A percentile compares a stretch with the other conserved stretches of the same genome.
Evolutionary conservation across 1,140 invertebrate species (phyloP).

Genomic region (Drosophila tristis): DNA sequence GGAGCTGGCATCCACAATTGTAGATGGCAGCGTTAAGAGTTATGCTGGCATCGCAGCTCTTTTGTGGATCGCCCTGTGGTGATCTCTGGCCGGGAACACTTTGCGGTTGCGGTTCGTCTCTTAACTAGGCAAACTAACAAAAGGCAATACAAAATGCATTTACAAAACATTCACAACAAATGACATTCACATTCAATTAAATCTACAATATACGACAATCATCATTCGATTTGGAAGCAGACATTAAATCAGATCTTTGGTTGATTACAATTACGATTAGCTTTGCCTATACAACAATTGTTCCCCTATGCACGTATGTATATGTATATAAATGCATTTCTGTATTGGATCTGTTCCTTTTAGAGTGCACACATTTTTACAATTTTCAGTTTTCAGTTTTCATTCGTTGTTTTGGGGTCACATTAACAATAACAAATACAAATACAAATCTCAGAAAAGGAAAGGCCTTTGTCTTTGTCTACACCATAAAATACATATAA

Average conservation of each 20-base stretch:
- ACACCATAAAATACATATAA: constrained; percentile 10
- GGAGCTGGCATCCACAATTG: constrained; percentile 31
- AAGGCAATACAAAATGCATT: constrained; percentile 35
- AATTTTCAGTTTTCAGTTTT: constrained; percentile 18
- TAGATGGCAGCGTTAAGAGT: constrained; percentile 26
- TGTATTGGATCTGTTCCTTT: constrained; percentile 53
- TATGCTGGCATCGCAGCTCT: constrained; percentile 17
- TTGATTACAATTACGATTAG: constrained; percentile 25
- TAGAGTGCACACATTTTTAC: constrained; percentile 17
- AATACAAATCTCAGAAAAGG: no score
- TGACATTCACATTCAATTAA: neutral
- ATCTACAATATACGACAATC: no score
- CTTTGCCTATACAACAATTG: constrained; percentile 1
- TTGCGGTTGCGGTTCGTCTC: constrained; percentile 45
- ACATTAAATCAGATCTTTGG: constrained; percentile 43
- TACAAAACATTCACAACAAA: constrained; percentile 14
- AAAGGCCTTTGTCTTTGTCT: constrained; percentile 33
- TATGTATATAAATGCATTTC: constrained; percentile 28
- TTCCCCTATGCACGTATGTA: no score
- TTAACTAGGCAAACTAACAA: constrained; percentile 43
- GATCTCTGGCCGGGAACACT: constrained; percentile 42
- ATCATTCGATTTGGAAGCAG: neutral
- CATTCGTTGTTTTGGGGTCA: constrained; percentile 21
- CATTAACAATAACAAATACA: neutral
- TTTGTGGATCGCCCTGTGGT: neutral